Base-by-base conservation (phyloP, 92 coral and sea anemone genomes). In the Epizoanthus illoricatus region DNA sequence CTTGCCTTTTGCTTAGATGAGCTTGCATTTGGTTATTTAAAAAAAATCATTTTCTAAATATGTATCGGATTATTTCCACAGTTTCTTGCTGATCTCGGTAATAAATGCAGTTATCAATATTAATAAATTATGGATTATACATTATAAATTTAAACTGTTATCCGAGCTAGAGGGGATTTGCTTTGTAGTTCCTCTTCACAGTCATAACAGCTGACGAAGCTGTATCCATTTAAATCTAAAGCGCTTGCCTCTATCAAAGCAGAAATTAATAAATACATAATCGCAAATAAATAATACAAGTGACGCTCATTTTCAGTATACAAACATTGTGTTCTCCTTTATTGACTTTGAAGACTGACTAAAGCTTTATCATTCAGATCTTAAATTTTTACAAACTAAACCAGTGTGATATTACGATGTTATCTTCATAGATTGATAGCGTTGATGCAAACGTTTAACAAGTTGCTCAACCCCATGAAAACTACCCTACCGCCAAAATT, bases 201-300 rank as follows among this genome's bases (percentile, higher is more conserved):
- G 64, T 20, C 55, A 6, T 75, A 18, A 62, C 66, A 75, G 54
- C 67, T 75, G 80, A 28, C 67, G 18, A 33, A 33, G 56, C 13
- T 59, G 54, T 7, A 33, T 40, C 10, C 42, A 6, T 16, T 36
- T 18, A 9, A 11, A 23, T 7, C 10, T 36, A 0, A 65, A 65
- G 8, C 12, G 17, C 8, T 20, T 20, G 33, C 12, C 69, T 19
- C 40, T 19, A 10, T 9, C 33, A 10, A 18, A 19, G 69, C 11
- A 10, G 3, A 64, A 19, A 8, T 20, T 8, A 20, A 8, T 28
- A 4, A 64, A 5, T 64, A 28, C 23, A 20, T 4, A 9, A 19
- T n/a, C 13, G 40, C 13, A 64, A 28, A 28, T 13, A 59, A 59
- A 68, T 1, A 68, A 68, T 28, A 28, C 33, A 28, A 9, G 15